Conservation (phyloP, 2,113 vertebrate species). For the Pomatostomus ruficeps region DNA sequence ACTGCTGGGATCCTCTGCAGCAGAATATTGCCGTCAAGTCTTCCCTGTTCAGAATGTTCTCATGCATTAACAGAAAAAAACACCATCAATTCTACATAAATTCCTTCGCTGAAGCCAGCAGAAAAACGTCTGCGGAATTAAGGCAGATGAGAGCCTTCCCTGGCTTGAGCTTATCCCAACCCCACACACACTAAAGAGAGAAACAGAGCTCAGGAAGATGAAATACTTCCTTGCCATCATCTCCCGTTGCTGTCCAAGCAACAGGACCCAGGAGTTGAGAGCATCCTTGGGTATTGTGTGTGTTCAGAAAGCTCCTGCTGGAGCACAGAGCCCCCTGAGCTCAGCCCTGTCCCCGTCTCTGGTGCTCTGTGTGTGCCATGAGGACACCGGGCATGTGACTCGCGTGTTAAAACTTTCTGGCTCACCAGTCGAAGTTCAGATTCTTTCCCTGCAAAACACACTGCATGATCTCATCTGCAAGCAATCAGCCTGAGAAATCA, state of each 20-base stretch:
- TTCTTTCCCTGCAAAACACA: slow-evolving; percentile 58
- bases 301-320: not conserved
- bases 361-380: not conserved
- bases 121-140: slow-evolving; percentile 1
- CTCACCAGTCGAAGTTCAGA: slow-evolving; percentile 13
- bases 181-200: slow-evolving; percentile 39
- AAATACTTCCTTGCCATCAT: slow-evolving; percentile 51
- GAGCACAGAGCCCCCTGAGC: not conserved
- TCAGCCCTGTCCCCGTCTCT: rapidly evolving
- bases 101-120: slow-evolving; percentile 53
- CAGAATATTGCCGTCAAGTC: not conserved
- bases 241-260: slow-evolving; percentile 2
- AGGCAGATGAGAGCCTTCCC: slow-evolving; percentile 50
- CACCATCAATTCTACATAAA: slow-evolving; percentile 44
- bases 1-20: not conserved
- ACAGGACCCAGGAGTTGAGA: not conserved
- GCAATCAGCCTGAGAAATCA: slow-evolving; percentile 69
- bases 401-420: slow-evolving; percentile 46
- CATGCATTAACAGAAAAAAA: slow-evolving; percentile 24
- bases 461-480: slow-evolving; percentile 68
- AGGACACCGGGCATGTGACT: slow-evolving; percentile 38
- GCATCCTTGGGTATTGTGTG: not conserved
- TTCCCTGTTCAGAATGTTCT: not conserved
- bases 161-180: slow-evolving; percentile 26
- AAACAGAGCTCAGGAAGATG: slow-evolving; percentile 47